Base-by-base conservation (phyloP, 2,797 vertebrate species). In the Etheostoma nigrum region DNA sequence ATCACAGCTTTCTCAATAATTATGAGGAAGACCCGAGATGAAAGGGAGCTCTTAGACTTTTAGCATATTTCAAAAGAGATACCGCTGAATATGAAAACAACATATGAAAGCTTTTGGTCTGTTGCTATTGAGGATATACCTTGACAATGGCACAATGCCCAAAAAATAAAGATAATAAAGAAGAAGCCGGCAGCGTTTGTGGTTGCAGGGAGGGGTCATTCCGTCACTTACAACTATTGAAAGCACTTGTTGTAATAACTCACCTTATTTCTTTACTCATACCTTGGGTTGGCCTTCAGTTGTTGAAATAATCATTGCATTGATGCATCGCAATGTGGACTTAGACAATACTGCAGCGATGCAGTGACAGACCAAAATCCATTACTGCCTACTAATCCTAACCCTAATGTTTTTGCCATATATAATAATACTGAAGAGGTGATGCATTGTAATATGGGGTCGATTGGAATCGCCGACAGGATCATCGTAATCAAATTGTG, bases 1-100 rank as follows among this genome's bases (percentile, higher is more conserved):
- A 88, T 89, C 89, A 84, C 76, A 87, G 91, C 87, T 90, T 88
- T 88, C 86, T 78, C 76, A 73, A 78, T 88, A 90, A 94, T 93
- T 91, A 92, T 78, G 76, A 84, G 47, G 67, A 83, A 83, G 79
- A 67, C 79, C 64, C 6, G 2, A 83, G 88, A 94, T 94, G 83
- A 94, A 94, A 94, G 89, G 59, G 55, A 81, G 67, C 82, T 88
- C 85, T 86, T 76, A 64, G 80, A 86, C 79, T 86, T 90, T 79
- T 72, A 81, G 80, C 64, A 70, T 65, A 88, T 85, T 92, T 85
- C 65, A 84, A 88, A 86, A 62, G 69, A 33, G 42, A 83, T 89
- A 88, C 79, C 82, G 88, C 72, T 79, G 79, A 92, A 92, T 82
- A 83, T 47, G 61, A 79, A 89, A 91, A 75, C 79, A 78, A 76